Conservation (phyloP, 1,140 invertebrate species). For the Eueides isabella region DNA sequence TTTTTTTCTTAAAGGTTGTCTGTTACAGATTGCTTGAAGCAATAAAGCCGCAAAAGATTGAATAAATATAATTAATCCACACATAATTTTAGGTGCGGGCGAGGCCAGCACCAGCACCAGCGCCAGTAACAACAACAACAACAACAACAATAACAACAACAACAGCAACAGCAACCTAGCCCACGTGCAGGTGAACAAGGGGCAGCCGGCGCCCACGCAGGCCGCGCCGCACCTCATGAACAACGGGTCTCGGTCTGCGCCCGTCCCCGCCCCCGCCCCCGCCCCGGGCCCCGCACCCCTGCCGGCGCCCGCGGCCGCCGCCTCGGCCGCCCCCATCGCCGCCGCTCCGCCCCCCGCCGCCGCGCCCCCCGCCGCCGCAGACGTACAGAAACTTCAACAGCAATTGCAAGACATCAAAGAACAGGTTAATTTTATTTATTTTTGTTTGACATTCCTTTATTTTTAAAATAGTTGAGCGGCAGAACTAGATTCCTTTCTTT, state of each 20-base stretch:
- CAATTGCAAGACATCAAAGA: slow-evolving; percentile 98
- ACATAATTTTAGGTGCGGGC: neutral
- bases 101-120: neutral
- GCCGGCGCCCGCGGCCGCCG: slow-evolving; percentile 30
- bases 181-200: slow-evolving; percentile 74
- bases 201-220: slow-evolving; percentile 65
- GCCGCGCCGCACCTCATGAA: slow-evolving; percentile 86
- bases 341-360: slow-evolving; percentile 68
- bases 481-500: too few relatives aligned
- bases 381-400: slow-evolving; percentile 97
- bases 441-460: too few relatives aligned
- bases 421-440: slow-evolving; percentile 83
- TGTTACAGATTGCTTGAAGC: too few relatives aligned
- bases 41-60: neutral
- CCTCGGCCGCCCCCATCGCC: slow-evolving; percentile 35
- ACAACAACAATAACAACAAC: neutral
- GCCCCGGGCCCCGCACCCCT: slow-evolving; percentile 62
- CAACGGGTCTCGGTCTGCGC: slow-evolving; percentile 84
- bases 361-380: slow-evolving; percentile 65
- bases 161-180: slow-evolving; percentile 66
- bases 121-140: neutral
- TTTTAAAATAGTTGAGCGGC: too few relatives aligned
- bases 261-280: slow-evolving; percentile 30
- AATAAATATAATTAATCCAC: neutral
- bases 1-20: too few relatives aligned